Percentiles rank a stretch among this genome's conserved stretches.
These are phyloP conservation scores for Mellivora capensis DNA, from an alignment of 2,113 vertebrate species.

Conservation along the genomic window DNA sequence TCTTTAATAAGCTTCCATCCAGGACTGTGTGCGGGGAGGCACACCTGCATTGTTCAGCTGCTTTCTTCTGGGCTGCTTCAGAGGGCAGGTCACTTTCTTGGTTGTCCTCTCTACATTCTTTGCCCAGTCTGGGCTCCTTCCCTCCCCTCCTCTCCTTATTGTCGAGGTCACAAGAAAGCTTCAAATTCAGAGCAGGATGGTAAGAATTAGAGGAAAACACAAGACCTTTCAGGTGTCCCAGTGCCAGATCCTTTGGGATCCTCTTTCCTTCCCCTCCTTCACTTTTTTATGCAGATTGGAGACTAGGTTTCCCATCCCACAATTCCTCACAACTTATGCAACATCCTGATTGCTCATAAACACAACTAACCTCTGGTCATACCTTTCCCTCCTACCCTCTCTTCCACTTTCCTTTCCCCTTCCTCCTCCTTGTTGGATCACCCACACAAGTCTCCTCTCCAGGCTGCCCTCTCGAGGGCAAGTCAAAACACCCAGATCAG, in stretches of 20 bases:
- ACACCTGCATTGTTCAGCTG: not conserved
- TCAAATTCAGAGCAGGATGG: not conserved
- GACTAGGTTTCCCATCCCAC: not conserved
- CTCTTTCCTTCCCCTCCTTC: not conserved
- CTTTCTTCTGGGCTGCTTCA: not conserved
- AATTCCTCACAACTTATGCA: not conserved
- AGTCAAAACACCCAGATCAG: not conserved
- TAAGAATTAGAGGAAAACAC: not conserved
- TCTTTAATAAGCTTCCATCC: too few relatives aligned
- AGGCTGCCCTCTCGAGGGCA: not conserved
- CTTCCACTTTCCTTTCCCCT: not conserved
- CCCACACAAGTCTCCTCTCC: not conserved
- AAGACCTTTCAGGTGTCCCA: not conserved
- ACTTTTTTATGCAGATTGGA: not conserved
- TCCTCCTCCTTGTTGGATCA: not conserved
- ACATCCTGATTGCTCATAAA: not conserved
- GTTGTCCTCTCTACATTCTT: not conserved
- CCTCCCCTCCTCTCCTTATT: not conserved
- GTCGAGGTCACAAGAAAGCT: not conserved
- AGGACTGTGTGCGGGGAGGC: not conserved
- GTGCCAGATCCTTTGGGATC: not conserved
- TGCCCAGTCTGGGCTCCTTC: not conserved
- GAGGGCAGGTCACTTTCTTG: not conserved
- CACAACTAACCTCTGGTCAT: not conserved
- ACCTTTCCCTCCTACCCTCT: not conserved